Base-by-base conservation (phyloP, 2,888 invertebrate species). In the Dasypolia templi region DNA sequence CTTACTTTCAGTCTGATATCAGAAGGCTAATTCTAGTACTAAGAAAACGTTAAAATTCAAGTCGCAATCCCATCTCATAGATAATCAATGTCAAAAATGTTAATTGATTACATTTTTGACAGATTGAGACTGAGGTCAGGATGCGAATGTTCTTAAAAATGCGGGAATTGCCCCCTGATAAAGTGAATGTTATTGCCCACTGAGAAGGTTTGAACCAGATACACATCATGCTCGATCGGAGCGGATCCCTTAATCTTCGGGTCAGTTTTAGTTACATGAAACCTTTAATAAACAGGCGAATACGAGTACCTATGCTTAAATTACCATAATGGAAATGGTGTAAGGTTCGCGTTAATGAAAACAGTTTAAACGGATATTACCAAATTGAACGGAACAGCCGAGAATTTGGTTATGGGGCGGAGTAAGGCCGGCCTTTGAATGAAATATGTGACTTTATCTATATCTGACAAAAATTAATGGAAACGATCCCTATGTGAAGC, bases 361-460 rank as follows among this genome's bases (percentile, higher is more conserved):
- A 84, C 74, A 75, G 73, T 82, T 85, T 82, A 81, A 86, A 83
- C 86, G 86, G 87, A 89, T 89, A 83, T 88, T 89, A 81, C 87
- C 71, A 83, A 85, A 88, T 74, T 55, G 19, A 77, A 75, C 51
- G 65, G 59, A 72, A 72, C 64, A 62, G 56, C 71, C 42, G 56
- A 85, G 80, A 85, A 81, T 86, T 87, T 72, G 85, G 79, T 85
- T 79, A 80, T 79, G 5, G 71, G 68, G 71, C 71, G 67, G 68
- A 80, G 61, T 72, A 59, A 67, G 76, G 61, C 72, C 42, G 39
- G 55, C 53, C 63, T 74, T 72, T 74, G 17, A 72, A 77, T 82
- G 75, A 75, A 70, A 72, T 63, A 84, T 79, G 39, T 67, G 58
- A 62, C 51, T 71, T 72, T 62, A 71, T 72, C 42, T 62, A 58